A percentile compares a stretch with the other conserved stretches of the same genome.
These are phyloP conservation scores for Arion vulgaris DNA, from an alignment of 1,140 invertebrate genomes.

Conservation along the genomic window DNA sequence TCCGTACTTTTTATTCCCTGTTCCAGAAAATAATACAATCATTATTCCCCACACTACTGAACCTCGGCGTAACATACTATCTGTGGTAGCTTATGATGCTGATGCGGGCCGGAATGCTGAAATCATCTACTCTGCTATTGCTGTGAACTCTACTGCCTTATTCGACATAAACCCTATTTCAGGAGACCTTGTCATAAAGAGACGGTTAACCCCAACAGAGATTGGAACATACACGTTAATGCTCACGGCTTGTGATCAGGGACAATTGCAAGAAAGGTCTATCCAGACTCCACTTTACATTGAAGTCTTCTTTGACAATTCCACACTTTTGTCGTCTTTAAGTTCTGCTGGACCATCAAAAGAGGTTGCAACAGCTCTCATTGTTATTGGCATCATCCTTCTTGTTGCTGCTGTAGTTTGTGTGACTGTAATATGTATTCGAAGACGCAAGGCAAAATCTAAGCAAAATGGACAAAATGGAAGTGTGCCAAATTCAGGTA, in stretches of 20 bases:
- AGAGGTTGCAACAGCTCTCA: slow-evolving; percentile 29
- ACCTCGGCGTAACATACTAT: slow-evolving; percentile 77
- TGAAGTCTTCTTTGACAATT: slow-evolving; percentile 71
- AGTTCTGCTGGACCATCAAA: slow-evolving; percentile 63
- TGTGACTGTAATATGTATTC: slow-evolving; percentile 2
- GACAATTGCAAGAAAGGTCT: slow-evolving; percentile 83
- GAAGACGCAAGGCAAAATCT: slow-evolving; percentile 85
- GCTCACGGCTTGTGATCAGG: slow-evolving; percentile 90
- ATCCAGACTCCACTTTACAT: slow-evolving; percentile 84
- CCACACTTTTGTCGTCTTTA: slow-evolving; percentile 65
- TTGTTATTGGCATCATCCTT: slow-evolving; percentile 19
- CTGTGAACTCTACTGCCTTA: slow-evolving; percentile 82
- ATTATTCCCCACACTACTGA: slow-evolving; percentile 84
- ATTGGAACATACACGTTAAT: slow-evolving; percentile 85
- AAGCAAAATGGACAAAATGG: slow-evolving; percentile 76
- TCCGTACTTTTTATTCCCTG: slow-evolving; percentile 83
- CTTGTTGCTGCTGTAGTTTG: slow-evolving; percentile 20
- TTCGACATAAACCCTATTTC: slow-evolving; percentile 89
- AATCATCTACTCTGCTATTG: slow-evolving; percentile 91
- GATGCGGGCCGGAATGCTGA: slow-evolving; percentile 83
- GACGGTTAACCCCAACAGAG: slow-evolving; percentile 77
- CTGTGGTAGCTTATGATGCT: slow-evolving; percentile 47
- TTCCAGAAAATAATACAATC: slow-evolving; percentile 80
- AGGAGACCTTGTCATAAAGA: slow-evolving; percentile 81
- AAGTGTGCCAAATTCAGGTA: slow-evolving; percentile 32